Conservation (phyloP, 1,140 invertebrate genomes). For the Antheraea mylitta region DNA sequence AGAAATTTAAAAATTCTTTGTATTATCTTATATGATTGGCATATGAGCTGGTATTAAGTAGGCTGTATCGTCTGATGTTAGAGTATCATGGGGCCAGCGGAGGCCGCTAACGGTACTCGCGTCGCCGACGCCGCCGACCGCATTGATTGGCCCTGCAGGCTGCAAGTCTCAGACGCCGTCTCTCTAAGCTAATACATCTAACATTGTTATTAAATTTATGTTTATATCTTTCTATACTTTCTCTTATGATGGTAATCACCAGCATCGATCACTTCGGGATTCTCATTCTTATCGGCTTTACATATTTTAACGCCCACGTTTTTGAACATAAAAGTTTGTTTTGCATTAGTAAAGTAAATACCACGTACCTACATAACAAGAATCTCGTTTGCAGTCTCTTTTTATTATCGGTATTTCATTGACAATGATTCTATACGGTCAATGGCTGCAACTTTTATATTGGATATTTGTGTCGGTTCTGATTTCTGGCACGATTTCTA, state of each 20-base stretch:
- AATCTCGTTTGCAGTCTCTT: conserved; percentile 2
- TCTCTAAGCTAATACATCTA: conserved; percentile 67
- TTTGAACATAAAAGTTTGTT: conserved; percentile 17
- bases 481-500: neutral
- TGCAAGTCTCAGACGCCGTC: conserved; percentile 54
- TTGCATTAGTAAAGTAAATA: conserved; percentile 15
- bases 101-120: conserved; percentile 58
- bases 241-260: conserved; percentile 58
- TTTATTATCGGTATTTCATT: neutral
- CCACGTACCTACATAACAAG: conserved; percentile 1
- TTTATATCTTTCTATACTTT: conserved; percentile 58
- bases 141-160: conserved; percentile 54
- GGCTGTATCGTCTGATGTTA: conserved; percentile 48
- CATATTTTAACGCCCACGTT: conserved; percentile 51
- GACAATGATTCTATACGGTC: neutral
- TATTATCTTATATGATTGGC: conserved; percentile 44
- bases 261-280: conserved; percentile 51
- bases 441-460: neutral
- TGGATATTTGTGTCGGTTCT: neutral
- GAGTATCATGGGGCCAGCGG: conserved; percentile 36
- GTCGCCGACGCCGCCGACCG: conserved; percentile 37
- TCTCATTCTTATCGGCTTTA: conserved; percentile 44
- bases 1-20: conserved; percentile 19
- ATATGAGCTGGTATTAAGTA: conserved; percentile 50
- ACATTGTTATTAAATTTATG: conserved; percentile 73